Base-by-base conservation (phyloP, 2,113 vertebrate species). In the Petaurus breviceps region DNA sequence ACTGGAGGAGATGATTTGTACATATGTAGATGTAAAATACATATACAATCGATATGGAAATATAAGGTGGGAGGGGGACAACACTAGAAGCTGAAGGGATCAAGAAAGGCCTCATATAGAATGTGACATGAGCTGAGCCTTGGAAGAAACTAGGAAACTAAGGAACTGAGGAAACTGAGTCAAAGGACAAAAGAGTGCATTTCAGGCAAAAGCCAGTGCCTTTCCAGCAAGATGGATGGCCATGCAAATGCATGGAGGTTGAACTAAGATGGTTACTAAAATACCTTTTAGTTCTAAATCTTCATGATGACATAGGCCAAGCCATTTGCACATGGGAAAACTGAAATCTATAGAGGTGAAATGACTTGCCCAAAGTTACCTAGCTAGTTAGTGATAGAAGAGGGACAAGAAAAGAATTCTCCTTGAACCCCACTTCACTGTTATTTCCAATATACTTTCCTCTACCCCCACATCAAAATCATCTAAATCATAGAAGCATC, bases 271-370 rank as follows among this genome's bases (percentile, higher is more conserved):
- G n/a, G 2, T 43, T 14, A 37, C 37, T 2, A 77, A 77, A 37
- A 77, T 77, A 14, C 37, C 61, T 77, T 77, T 77, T 37, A n/a
- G 1, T 77, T 77, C 31, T 77, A 19, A 77, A n/a, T n/a, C 37
- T 77, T 77, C n/a, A 77, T n/a, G 61, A 68, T 68, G 61, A 19
- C n/a, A 77, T 23, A 8, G 16, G n/a, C 2, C 68, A 84, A 77
- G 61, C 6, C 68, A 84, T 92, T 93, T 91, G 90, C 91, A 51
- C 28, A 93, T 47, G 91, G 90, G 93, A 93, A 96, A 90, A 91
- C 91, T 90, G 94, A 97, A 51, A 91, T 90, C 47, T 49, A 92
- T 90, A n/a, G 51, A 96, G 37, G 55, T 84, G 54, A 92, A 89
- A 49, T 7, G 0, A 93, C 90, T 52, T 51, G 46, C 46, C 52